A percentile compares a stretch with the other conserved stretches of the same genome.
phyloP scores from a whole-genome alignment of 2,888 invertebrate species.

The Limnephilus rhombicus region DNA sequence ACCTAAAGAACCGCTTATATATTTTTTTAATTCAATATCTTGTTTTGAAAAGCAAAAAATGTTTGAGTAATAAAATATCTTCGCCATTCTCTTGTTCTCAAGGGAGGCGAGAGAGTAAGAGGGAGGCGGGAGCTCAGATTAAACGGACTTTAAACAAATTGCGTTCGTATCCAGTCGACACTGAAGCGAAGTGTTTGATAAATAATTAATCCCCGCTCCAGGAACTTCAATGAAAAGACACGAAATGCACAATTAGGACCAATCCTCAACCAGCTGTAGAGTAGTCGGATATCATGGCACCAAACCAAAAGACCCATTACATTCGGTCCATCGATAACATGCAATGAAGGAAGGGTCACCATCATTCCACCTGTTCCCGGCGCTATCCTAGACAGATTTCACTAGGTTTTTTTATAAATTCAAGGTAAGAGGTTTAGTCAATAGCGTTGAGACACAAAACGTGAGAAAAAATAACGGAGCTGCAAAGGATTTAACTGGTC shows the following conservation, averaged over 20 bases:
- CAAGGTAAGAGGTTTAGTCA: neutral
- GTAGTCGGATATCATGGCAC: neutral
- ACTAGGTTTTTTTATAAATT: neutral
- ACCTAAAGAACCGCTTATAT: neutral
- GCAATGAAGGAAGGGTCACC: neutral
- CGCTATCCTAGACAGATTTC: neutral
- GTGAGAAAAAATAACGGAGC: slow-evolving; percentile 57
- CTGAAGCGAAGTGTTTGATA: slow-evolving; percentile 62
- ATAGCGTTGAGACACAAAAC: slow-evolving; percentile 5
- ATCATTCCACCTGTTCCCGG: neutral
- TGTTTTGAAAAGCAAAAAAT: slow-evolving; percentile 19
- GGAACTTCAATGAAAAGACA: slow-evolving; percentile 32
- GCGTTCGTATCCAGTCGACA: slow-evolving; percentile 57
- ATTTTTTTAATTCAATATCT: slow-evolving; percentile 37
- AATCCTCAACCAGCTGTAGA: neutral
- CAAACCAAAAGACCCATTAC: neutral
- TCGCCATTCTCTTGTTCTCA: neutral
- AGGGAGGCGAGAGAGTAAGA: neutral
- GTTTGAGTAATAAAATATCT: slow-evolving; percentile 38
- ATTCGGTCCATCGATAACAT: neutral
- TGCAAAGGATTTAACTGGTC: slow-evolving; percentile 20
- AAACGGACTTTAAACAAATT: slow-evolving; percentile 62
- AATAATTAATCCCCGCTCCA: slow-evolving; percentile 59
- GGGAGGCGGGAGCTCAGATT: slow-evolving; percentile 35
- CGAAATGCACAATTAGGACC: slow-evolving; percentile 45